phyloP scores from a whole-genome alignment of 2,888 invertebrate species.

The Petrophora chlorosata region DNA sequence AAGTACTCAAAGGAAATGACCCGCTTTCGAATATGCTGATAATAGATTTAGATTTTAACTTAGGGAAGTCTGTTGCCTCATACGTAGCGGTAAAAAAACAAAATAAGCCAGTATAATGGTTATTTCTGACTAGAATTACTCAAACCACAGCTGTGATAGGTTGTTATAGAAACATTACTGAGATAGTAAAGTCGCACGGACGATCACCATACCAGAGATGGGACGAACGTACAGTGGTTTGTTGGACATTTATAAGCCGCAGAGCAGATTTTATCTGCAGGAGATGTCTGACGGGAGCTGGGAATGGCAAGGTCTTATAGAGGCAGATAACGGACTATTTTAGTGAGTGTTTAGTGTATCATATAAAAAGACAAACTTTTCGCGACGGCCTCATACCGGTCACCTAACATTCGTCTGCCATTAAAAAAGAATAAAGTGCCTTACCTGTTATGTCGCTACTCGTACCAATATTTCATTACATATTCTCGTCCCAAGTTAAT shows the following conservation, averaged over 20 bases:
- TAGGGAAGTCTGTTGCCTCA: slow-evolving; percentile 8
- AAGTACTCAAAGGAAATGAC: slow-evolving; percentile 13
- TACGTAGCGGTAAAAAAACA: neutral
- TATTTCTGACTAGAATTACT: too few relatives aligned
- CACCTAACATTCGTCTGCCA: too few relatives aligned
- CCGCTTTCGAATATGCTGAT: slow-evolving; percentile 17
- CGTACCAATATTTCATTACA: too few relatives aligned
- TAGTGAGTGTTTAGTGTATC: neutral
- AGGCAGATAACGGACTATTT: neutral
- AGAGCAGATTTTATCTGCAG: slow-evolving; percentile 6
- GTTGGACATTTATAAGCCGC: slow-evolving; percentile 12
- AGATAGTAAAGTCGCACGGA: too few relatives aligned
- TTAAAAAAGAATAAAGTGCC: too few relatives aligned
- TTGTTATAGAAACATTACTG: too few relatives aligned
- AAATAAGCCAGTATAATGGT: neutral
- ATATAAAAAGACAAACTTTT: too few relatives aligned
- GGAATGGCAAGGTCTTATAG: slow-evolving; percentile 11
- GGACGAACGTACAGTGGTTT: neutral
- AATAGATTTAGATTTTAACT: slow-evolving; percentile 1
- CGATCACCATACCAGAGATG: neutral
- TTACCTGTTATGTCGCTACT: too few relatives aligned
- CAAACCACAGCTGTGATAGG: too few relatives aligned
- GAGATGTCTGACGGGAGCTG: slow-evolving; percentile 12
- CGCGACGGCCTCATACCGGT: too few relatives aligned
- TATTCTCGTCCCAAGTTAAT: too few relatives aligned